A percentile compares a stretch with the other conserved stretches of the same genome.
Conservation (phyloP, 2,888 invertebrate genomes). For the Seira ritae region DNA sequence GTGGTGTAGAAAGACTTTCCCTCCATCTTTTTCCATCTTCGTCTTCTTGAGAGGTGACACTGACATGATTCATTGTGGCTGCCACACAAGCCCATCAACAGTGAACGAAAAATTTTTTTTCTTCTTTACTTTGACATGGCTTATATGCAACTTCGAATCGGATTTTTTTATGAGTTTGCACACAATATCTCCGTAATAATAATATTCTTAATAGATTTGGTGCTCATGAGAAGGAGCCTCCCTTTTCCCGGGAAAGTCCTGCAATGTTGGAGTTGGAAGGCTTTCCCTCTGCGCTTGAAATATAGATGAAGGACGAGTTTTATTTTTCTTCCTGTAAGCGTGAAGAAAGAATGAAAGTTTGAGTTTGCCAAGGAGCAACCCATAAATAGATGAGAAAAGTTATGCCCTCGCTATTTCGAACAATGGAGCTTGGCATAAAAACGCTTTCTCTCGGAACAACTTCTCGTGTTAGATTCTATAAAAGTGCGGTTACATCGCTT, state of each 20-base stretch:
- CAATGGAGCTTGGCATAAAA: too few relatives aligned
- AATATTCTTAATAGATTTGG: neutral
- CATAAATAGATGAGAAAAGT: conserved; percentile 8
- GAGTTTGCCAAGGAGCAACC: neutral
- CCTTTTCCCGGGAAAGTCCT: neutral
- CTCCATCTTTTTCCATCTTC: conserved; percentile 43
- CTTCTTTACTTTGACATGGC: neutral
- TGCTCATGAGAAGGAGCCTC: neutral
- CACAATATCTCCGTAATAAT: neutral
- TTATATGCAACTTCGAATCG: conserved; percentile 4
- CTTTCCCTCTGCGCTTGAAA: neutral
- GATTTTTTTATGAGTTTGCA: conserved; percentile 3
- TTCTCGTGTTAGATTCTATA: neutral
- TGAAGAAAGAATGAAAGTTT: neutral
- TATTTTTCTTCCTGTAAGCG: neutral
- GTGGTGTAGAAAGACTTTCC: neutral
- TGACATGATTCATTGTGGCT: conserved; percentile 57
- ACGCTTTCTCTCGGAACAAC: too few relatives aligned
- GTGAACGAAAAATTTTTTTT: conserved; percentile 24
- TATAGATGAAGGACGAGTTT: conserved; percentile 4
- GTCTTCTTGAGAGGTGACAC: conserved; percentile 49
- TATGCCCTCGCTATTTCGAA: too few relatives aligned
- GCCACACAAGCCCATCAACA: conserved; percentile 40
- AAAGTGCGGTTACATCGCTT: conserved; percentile 2
- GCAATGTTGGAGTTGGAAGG: neutral